Conservation (phyloP, 2,797 vertebrate genomes). For the Parotocinclus haroldoi region DNA sequence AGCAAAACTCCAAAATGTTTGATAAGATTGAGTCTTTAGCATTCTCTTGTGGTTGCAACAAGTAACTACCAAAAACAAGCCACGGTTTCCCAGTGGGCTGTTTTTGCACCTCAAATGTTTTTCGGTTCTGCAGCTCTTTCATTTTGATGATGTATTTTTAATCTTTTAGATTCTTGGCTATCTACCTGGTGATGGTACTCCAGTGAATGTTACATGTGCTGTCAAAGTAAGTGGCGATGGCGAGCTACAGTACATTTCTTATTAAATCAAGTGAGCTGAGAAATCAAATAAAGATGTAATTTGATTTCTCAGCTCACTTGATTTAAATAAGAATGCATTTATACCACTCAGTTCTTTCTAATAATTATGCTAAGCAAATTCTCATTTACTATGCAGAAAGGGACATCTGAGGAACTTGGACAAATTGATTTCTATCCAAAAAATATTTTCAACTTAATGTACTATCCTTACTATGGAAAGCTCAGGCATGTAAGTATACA, state of each 20-base stretch:
- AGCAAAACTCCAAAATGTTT: no score
- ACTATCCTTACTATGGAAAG: constrained; percentile 96
- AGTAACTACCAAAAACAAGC: no score
- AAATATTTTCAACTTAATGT: constrained; percentile 86
- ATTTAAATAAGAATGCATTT: no score
- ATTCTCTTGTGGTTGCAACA: no score
- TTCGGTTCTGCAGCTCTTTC: no score
- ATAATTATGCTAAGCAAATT: constrained; percentile 1
- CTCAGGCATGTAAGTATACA: constrained; percentile 84
- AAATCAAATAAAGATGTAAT: no score
- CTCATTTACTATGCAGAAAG: constrained; percentile 72
- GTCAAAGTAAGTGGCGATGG: constrained; percentile 75
- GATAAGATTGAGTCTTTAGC: no score
- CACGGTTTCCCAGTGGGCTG: no score
- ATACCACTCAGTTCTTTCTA: background rate
- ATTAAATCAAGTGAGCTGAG: no score
- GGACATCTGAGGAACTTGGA: constrained; percentile 76
- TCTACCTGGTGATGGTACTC: constrained; percentile 84
- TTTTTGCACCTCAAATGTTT: no score
- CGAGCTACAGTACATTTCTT: background rate
- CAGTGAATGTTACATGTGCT: constrained; percentile 85
- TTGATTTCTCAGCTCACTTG: no score
- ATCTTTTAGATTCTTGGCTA: constrained; percentile 88
- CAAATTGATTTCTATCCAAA: constrained; percentile 84
- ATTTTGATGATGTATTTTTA: no score